These are phyloP conservation scores for Thalpophila matura DNA, from an alignment of 2,888 invertebrate species.

Conservation along the genomic window DNA sequence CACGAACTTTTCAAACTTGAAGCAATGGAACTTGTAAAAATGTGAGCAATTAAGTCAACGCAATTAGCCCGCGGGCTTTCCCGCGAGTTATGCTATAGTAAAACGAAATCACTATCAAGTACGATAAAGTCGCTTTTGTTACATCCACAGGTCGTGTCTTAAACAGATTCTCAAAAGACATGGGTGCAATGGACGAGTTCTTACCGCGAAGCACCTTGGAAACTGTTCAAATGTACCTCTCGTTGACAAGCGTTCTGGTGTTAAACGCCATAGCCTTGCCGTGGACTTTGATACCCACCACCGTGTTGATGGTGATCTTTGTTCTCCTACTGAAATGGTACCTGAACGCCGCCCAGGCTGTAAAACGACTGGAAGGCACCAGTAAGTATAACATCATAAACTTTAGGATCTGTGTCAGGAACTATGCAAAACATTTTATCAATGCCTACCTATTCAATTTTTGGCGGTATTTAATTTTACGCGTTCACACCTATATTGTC, in stretches of 20 bases:
- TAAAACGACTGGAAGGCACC: slow-evolving; percentile 94
- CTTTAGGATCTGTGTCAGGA: no score
- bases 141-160: slow-evolving; percentile 90
- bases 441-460: no score
- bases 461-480: no score
- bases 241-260: slow-evolving; percentile 78
- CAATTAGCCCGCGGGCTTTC: no score
- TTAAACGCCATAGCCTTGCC: slow-evolving; percentile 83
- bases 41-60: no score
- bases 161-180: slow-evolving; percentile 96
- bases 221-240: slow-evolving; percentile 89
- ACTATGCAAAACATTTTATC: no score
- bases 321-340: slow-evolving; percentile 92
- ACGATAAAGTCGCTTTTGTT: not conserved
- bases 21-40: no score
- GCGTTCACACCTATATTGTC: no score
- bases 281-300: slow-evolving; percentile 84
- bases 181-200: slow-evolving; percentile 94
- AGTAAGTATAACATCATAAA: slow-evolving; percentile 87
- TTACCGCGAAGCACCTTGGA: slow-evolving; percentile 93
- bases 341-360: slow-evolving; percentile 93
- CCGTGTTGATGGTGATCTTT: slow-evolving; percentile 89
- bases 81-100: no score
- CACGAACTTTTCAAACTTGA: no score
- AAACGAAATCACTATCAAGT: not conserved